phyloP scores from a whole-genome alignment of 2,888 invertebrate genomes.

The Deilephila porcellus region DNA sequence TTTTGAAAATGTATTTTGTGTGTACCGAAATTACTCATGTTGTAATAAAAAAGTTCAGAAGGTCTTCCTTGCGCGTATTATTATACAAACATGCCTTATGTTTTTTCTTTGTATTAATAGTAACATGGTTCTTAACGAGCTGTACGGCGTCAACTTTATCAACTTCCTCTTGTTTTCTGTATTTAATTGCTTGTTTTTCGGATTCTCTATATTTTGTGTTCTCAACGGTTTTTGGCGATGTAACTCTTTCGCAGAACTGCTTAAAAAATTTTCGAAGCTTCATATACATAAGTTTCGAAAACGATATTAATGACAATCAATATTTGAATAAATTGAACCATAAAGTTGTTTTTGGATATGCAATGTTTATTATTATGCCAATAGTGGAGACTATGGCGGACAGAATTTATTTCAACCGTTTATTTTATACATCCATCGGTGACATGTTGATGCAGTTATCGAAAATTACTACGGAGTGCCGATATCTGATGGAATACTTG shows the following conservation, averaged over 20 bases:
- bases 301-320: not conserved
- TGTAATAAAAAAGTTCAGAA: not conserved
- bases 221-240: not conserved
- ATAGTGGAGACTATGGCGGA: not conserved
- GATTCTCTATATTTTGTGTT: not conserved
- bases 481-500: constrained; percentile 1
- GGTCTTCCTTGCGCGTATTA: not conserved
- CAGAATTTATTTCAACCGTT: not conserved
- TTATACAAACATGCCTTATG: not conserved
- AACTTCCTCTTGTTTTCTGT: not conserved
- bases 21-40: constrained; percentile 17
- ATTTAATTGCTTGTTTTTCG: not conserved
- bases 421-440: not conserved
- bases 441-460: not conserved
- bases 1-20: constrained; percentile 15
- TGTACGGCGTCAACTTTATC: not conserved
- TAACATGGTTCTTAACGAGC: not conserved
- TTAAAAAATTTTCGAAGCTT: not conserved
- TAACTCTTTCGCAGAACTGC: not conserved
- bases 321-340: constrained; percentile 9
- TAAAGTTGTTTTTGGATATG: not conserved
- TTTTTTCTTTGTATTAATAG: not conserved
- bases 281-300: not conserved
- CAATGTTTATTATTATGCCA: not conserved
- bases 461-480: not conserved